phyloP scores from a whole-genome alignment of 2,113 vertebrate species.

The Paedocypris sp. region DNA sequence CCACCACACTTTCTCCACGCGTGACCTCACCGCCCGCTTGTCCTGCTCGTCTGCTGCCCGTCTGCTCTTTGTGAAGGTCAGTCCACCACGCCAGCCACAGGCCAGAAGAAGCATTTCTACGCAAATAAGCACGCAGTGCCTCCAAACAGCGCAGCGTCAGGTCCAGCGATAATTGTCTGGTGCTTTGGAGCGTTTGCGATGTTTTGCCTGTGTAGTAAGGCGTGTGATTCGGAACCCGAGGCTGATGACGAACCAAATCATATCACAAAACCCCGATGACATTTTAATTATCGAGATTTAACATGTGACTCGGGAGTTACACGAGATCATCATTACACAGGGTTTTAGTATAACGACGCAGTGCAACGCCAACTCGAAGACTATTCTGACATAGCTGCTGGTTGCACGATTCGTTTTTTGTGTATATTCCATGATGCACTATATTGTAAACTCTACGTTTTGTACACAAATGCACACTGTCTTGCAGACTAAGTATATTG shows the following conservation, averaged over 20 bases:
- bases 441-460: no score
- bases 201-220: conserved; percentile 16
- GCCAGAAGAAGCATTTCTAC: conserved; percentile 32
- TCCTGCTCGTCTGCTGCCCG: conserved; percentile 19
- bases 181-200: conserved; percentile 22
- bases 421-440: no score
- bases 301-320: not conserved
- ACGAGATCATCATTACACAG: not conserved
- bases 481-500: no score
- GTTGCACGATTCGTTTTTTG: no score
- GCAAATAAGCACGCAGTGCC: conserved; percentile 21
- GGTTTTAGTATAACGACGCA: no score
- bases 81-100: conserved; percentile 7
- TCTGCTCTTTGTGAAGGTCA: conserved; percentile 36
- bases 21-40: conserved; percentile 1
- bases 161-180: conserved; percentile 37
- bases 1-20: conserved; percentile 19
- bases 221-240: conserved; percentile 1
- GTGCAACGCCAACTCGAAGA: not conserved
- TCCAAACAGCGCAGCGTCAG: conserved; percentile 4
- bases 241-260: not conserved
- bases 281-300: conserved; percentile 11
- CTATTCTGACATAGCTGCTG: no score
- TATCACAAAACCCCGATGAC: conserved; percentile 7
- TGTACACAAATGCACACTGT: no score